phyloP scores from a whole-genome alignment of 2,888 invertebrate genomes.

The Helobdella robusta region DNA sequence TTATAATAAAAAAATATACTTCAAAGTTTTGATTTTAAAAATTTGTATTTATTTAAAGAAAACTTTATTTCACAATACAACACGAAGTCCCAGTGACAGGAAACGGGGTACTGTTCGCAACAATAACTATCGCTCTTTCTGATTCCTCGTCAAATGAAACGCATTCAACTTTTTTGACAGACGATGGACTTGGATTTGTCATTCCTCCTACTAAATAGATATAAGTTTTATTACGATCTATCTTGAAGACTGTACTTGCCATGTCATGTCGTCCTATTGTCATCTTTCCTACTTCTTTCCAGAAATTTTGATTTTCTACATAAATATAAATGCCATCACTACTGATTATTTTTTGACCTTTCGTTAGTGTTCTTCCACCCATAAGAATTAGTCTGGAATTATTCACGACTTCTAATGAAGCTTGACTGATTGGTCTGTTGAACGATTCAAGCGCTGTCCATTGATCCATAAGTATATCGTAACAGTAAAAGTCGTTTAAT shows the following conservation, averaged over 20 bases:
- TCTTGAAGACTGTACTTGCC: not conserved
- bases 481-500: conserved; percentile 5
- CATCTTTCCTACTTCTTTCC: conserved; percentile 8
- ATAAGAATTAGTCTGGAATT: not conserved
- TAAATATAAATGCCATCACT: conserved; percentile 9
- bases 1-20: too few species aligned
- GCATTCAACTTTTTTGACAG: conserved; percentile 10
- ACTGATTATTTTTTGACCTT: not conserved
- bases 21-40: too few species aligned
- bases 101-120: not conserved
- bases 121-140: not conserved
- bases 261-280: conserved; percentile 9
- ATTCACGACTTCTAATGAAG: conserved; percentile 15
- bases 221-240: not conserved
- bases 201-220: conserved; percentile 5
- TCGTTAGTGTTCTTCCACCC: conserved; percentile 15
- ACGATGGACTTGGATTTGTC: not conserved
- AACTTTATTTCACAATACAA: conserved; percentile 14
- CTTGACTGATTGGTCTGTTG: conserved; percentile 15
- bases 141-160: not conserved
- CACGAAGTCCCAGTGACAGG: conserved; percentile 16
- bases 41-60: too few species aligned
- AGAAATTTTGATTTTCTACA: conserved; percentile 5
- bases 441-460: conserved; percentile 12
- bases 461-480: conserved; percentile 9